Percentiles rank a stretch among this genome's conserved stretches.
Conservation (phyloP, 2,113 vertebrate genomes). For the Anolis sagrei region DNA sequence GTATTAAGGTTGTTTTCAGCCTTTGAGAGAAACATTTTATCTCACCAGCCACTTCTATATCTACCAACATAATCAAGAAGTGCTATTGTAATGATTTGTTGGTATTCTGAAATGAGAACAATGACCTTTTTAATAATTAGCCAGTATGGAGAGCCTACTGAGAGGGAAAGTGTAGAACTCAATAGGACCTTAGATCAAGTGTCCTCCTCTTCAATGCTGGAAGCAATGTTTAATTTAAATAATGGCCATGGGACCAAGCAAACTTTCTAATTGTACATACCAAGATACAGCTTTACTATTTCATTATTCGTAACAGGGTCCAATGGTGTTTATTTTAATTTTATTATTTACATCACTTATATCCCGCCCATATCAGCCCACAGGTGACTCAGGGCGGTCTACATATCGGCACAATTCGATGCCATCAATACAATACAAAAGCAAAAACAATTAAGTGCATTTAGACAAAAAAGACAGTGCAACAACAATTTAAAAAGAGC, state of each 20-base stretch:
- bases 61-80: constrained; percentile 56
- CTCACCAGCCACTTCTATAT: constrained; percentile 45
- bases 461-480: too few relatives aligned
- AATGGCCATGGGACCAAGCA: constrained; percentile 44
- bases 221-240: constrained; percentile 60
- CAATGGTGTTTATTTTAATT: too few relatives aligned
- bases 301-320: constrained; percentile 23
- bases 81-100: constrained; percentile 66
- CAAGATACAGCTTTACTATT: constrained; percentile 40
- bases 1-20: constrained; percentile 29
- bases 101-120: constrained; percentile 71
- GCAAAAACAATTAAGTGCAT: too few relatives aligned
- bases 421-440: too few relatives aligned
- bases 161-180: constrained; percentile 57
- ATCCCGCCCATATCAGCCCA: too few relatives aligned
- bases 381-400: too few relatives aligned
- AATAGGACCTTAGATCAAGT: constrained; percentile 46
- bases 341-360: too few relatives aligned
- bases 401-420: too few relatives aligned
- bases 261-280: constrained; percentile 16
- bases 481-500: too few relatives aligned
- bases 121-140: constrained; percentile 76
- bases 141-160: constrained; percentile 52
- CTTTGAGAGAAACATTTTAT: constrained; percentile 41
- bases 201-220: constrained; percentile 43